Evolutionary conservation across 2,888 invertebrate genomes (phyloP).

Genomic region (Hololepta plana): DNA sequence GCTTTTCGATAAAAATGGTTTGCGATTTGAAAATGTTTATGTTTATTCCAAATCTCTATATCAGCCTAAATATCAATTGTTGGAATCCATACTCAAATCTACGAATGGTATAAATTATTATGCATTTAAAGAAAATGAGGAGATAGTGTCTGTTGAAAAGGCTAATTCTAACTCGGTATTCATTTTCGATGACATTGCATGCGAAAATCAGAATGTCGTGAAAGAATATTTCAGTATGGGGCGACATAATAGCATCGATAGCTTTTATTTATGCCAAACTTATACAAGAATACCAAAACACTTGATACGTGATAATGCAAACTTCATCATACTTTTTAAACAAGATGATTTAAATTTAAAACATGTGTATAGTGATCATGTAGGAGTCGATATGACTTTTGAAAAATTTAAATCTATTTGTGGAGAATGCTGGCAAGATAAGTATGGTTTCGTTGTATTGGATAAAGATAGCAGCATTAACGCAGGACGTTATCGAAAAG

Average conservation of each 20-base stretch:
- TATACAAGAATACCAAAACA: constrained; percentile 18
- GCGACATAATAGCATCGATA: constrained; percentile 15
- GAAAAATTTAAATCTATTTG: constrained; percentile 7
- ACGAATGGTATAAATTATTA: constrained; percentile 11
- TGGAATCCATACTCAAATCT: constrained; percentile 9
- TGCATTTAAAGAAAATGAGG: constrained; percentile 4
- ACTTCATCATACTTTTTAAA: constrained; percentile 16
- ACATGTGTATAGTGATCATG: constrained; percentile 10
- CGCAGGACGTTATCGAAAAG: too few relatives aligned
- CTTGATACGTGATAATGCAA: constrained; percentile 17
- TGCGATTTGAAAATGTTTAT: constrained; percentile 19
- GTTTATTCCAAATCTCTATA: constrained; percentile 13
- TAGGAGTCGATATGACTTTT: constrained; percentile 7
- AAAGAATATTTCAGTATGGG: constrained; percentile 15
- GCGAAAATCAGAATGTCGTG: constrained; percentile 14
- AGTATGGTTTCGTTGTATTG: constrained; percentile 5
- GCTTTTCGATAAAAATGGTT: constrained; percentile 15
- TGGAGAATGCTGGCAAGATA: constrained; percentile 6
- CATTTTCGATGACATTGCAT: constrained; percentile 19
- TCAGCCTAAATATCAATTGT: constrained; percentile 9
- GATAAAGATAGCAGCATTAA: constrained; percentile 12
- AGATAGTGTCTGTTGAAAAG: constrained; percentile 6
- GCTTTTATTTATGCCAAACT: constrained; percentile 16
- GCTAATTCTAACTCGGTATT: constrained; percentile 15
- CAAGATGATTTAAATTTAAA: constrained; percentile 17